These are phyloP conservation scores for Drosophila nigritarsus DNA, from an alignment of 2,888 invertebrate genomes.

Conservation along the genomic window DNA sequence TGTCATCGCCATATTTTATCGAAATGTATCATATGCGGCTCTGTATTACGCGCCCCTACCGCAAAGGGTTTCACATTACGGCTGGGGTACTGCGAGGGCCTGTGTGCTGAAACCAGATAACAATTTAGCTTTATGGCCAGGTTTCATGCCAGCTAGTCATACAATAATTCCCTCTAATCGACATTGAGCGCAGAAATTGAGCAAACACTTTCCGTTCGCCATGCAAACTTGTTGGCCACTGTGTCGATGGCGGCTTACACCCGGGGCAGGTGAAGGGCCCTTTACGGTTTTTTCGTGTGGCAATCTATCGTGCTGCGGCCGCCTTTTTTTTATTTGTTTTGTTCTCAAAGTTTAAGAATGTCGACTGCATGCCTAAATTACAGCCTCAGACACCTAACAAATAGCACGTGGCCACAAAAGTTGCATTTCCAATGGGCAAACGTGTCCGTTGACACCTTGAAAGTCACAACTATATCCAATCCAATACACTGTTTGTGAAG, in stretches of 20 bases:
- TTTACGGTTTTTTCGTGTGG: conserved; percentile 12
- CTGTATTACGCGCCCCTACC: conserved; percentile 6
- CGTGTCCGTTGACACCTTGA: conserved; percentile 29
- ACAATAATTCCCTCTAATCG: conserved; percentile 77
- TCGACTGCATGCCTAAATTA: conserved; percentile 47
- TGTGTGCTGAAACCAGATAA: conserved; percentile 69
- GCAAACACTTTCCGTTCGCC: conserved; percentile 67
- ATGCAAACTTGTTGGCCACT: conserved; percentile 41
- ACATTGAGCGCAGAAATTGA: conserved; percentile 70
- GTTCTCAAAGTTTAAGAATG: conserved; percentile 23
- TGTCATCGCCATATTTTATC: conserved; percentile 42
- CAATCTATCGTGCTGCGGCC: conserved; percentile 28
- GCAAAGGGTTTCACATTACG: conserved; percentile 54
- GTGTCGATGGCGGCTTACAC: background rate
- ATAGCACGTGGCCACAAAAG: conserved; percentile 16
- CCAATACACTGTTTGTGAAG: background rate
- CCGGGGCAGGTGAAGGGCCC: background rate
- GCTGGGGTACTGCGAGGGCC: background rate
- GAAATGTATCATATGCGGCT: conserved; percentile 17
- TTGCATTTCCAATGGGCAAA: conserved; percentile 15
- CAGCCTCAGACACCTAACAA: conserved; percentile 33
- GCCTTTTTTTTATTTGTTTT: background rate
- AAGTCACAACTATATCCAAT: conserved; percentile 6
- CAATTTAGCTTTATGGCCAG: conserved; percentile 66
- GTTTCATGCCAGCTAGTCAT: conserved; percentile 73